Evolutionary conservation across 2,888 invertebrate species (phyloP).

Genomic region (Papilio protenor): DNA sequence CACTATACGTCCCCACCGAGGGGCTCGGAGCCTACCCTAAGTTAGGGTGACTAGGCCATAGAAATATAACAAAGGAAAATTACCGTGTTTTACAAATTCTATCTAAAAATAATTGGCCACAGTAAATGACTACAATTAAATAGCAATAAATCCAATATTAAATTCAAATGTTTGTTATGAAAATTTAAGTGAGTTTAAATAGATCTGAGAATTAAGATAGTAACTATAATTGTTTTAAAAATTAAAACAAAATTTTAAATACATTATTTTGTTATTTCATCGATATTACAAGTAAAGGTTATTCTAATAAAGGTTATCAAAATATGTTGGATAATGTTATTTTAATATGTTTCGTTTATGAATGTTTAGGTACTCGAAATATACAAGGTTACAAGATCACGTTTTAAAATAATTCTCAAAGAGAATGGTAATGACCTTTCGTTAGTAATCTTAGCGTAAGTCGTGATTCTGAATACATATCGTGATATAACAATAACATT

Average conservation of each 20-base stretch:
- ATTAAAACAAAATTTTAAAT: not conserved
- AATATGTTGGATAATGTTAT: not conserved
- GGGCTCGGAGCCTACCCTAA: too few relatives aligned
- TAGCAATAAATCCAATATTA: not conserved
- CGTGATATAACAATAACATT: not conserved
- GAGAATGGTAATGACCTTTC: constrained; percentile 14
- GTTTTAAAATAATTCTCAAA: not conserved
- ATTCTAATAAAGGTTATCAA: not conserved
- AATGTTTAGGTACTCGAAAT: not conserved
- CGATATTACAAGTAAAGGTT: not conserved
- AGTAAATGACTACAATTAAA: not conserved
- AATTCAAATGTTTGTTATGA: not conserved
- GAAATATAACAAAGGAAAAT: not conserved
- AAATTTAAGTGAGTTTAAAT: not conserved
- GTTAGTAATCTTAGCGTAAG: not conserved
- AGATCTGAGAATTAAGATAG: not conserved
- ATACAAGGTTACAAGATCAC: not conserved
- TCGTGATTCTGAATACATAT: constrained; percentile 1
- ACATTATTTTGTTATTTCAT: not conserved
- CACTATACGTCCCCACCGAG: too few relatives aligned
- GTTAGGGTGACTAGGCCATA: too few relatives aligned
- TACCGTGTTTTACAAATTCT: not conserved
- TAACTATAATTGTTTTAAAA: not conserved
- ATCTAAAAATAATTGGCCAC: not conserved
- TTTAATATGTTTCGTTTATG: not conserved